Base-by-base conservation (phyloP, 23 tunicate genomes). In the Pegea sp. region DNA sequence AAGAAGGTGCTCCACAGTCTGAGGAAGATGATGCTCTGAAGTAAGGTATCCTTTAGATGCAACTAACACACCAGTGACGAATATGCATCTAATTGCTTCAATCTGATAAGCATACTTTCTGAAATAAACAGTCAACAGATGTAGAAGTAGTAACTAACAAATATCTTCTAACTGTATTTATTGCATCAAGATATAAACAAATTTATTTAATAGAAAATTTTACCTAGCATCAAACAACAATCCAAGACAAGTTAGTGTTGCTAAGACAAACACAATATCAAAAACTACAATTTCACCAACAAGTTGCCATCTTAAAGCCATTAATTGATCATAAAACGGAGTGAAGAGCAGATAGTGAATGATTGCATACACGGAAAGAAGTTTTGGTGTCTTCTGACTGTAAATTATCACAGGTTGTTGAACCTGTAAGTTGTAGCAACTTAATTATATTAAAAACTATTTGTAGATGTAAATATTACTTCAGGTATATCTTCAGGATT, bases 171-270 rank as follows among this genome's bases (percentile, higher is more conserved):
- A n/a, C n/a, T n/a, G n/a, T n/a, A n/a, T n/a, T n/a, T n/a, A n/a
- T n/a, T n/a, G n/a, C n/a, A n/a, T n/a, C n/a, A n/a, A n/a, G n/a
- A n/a, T n/a, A n/a, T n/a, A n/a, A n/a, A n/a, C n/a, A n/a, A n/a
- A n/a, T n/a, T n/a, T n/a, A n/a, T n/a, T n/a, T n/a, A n/a, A n/a
- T n/a, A 38, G 46, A 11, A 16, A 38, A 38, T 8, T 79, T 61
- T 67, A 81, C 93, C 70, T 81, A 29, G 62, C 57, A 44, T 81
- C 93, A 29, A 66, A 81, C 28, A 81, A 53, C 24, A 48, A 56
- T 27, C 93, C 74, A 22, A 81, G 20, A 29, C 69, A 81, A 4
- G 75, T 64, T 16, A 72, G 43, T 26, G 67, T 49, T 5, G 30
- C 22, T 23, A 72, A 46, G 24, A 66, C 28, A 31, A 71, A 72